Conservation (phyloP, 2,888 invertebrate genomes). For the Petrolisthes manimaculis region DNA sequence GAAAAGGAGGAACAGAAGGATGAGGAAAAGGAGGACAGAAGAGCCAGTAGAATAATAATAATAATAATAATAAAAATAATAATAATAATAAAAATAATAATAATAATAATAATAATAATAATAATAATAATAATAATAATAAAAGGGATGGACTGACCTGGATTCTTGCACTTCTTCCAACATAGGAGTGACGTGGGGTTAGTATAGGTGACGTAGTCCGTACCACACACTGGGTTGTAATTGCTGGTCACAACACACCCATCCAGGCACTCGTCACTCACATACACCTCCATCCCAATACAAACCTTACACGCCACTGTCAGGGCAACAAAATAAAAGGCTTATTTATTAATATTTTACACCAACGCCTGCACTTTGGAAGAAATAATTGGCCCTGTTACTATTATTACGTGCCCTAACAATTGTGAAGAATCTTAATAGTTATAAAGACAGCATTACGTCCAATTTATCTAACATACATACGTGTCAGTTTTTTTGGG, state of each 20-base stretch:
- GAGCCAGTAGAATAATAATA: background rate
- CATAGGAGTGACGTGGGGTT: conserved; percentile 38
- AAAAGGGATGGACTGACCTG: conserved; percentile 21
- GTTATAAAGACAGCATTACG: no score
- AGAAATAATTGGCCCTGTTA: no score
- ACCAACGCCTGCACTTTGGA: no score
- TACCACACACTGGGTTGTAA: conserved; percentile 56
- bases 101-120: conserved; percentile 8
- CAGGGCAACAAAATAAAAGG: background rate
- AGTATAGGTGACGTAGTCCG: conserved; percentile 46
- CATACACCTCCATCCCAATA: conserved; percentile 22
- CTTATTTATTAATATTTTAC: no score
- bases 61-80: conserved; percentile 6
- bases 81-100: conserved; percentile 7
- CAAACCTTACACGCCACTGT: background rate
- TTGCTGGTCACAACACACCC: conserved; percentile 21
- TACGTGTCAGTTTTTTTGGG: no score
- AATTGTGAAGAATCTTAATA: no score
- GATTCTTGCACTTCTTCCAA: conserved; percentile 40
- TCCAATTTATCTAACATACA: no score
- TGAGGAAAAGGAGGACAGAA: background rate
- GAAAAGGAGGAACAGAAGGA: no score
- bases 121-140: conserved; percentile 7
- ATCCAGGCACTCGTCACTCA: conserved; percentile 38
- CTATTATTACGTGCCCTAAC: no score